phyloP scores from a whole-genome alignment of 2,797 vertebrate genomes.

The Pterois miles region DNA sequence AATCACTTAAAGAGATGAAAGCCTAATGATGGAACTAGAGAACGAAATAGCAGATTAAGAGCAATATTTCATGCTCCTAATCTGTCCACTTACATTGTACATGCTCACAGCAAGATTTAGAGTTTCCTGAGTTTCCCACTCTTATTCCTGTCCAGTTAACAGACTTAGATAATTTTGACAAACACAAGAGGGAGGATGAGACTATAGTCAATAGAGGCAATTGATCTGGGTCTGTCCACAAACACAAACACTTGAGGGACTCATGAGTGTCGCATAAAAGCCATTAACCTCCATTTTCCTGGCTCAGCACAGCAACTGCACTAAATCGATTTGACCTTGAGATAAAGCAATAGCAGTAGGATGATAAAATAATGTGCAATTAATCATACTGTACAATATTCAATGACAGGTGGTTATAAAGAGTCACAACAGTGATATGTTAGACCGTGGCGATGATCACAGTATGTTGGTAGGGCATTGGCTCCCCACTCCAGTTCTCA shows the following conservation, averaged over 20 bases:
- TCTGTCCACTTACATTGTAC: slow-evolving; percentile 8
- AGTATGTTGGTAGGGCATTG: neutral
- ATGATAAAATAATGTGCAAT: slow-evolving; percentile 47
- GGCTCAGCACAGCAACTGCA: slow-evolving; percentile 48
- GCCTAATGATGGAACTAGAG: slow-evolving; percentile 29
- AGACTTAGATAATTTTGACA: slow-evolving; percentile 42
- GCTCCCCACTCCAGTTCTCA: neutral
- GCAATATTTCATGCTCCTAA: slow-evolving; percentile 14
- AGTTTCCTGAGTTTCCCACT: slow-evolving; percentile 15
- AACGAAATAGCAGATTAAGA: slow-evolving; percentile 40
- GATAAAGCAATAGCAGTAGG: slow-evolving; percentile 34
- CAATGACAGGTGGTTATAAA: slow-evolving; percentile 53
- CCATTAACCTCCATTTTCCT: slow-evolving; percentile 56
- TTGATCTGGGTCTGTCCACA: slow-evolving; percentile 45
- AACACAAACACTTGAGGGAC: slow-evolving; percentile 58
- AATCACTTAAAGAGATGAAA: slow-evolving; percentile 39
- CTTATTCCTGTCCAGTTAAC: slow-evolving; percentile 32
- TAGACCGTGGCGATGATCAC: slow-evolving; percentile 12
- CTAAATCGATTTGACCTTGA: slow-evolving; percentile 65
- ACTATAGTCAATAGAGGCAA: slow-evolving; percentile 37
- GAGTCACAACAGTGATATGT: slow-evolving; percentile 24
- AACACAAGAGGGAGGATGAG: slow-evolving; percentile 41
- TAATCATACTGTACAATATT: slow-evolving; percentile 60
- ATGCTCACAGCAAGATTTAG: slow-evolving; percentile 23
- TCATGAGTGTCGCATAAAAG: slow-evolving; percentile 51